Evolutionary conservation across 2,888 invertebrate genomes (phyloP), one percentile per base, ranked within the genome.

Genomic region (Drosophila sordidula): DNA sequence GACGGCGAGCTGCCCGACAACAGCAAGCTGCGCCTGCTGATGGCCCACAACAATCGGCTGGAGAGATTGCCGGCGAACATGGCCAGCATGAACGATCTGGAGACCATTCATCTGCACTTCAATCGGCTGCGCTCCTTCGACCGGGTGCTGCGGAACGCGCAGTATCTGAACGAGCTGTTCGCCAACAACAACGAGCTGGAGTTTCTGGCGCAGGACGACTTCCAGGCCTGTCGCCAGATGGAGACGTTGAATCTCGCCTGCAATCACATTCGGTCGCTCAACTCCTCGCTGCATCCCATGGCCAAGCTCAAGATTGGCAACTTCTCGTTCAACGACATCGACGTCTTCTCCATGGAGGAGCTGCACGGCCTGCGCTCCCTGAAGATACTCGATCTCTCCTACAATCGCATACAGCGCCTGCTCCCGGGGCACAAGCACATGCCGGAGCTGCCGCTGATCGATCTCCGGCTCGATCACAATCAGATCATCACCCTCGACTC

Each of bases 291-390:
- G 42, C 93, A 95, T 79, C 95, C 95, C 42, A 92, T 97, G 52
- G 94, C 94, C 79, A 94, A 95, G 9, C 92, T 97, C 22, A 93
- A 94, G 72, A 94, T 94, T 74, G 93, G 96, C 44, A 97, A 97
- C 92, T 93, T 97, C 68, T 96, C 96, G 0, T 95, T 95, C 89
- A 97, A 97, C 90, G 93, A 94, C 39, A 93, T 97, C 61, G 93
- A 94, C 1, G 96, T 96, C 86, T 97, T 97, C 92, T 96, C 96
- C 0, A 94, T 97, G 87, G 95, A 95, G 90, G 96, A 97, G 91
- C 94, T 97, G 46, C 95, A 95, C 62, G 96, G 96, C 0, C 91
- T 97, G 64, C 94, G 94, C 74, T 94, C 94, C 71, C 92, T 97
- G n/a, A 94, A 94, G 49, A 93, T 95, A 14, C 94, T 97, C 58